A percentile compares a stretch with the other conserved stretches of the same genome.
These are phyloP conservation scores for Prietella phreatophila DNA, from an alignment of 2,113 vertebrate species.

Conservation along the genomic window DNA sequence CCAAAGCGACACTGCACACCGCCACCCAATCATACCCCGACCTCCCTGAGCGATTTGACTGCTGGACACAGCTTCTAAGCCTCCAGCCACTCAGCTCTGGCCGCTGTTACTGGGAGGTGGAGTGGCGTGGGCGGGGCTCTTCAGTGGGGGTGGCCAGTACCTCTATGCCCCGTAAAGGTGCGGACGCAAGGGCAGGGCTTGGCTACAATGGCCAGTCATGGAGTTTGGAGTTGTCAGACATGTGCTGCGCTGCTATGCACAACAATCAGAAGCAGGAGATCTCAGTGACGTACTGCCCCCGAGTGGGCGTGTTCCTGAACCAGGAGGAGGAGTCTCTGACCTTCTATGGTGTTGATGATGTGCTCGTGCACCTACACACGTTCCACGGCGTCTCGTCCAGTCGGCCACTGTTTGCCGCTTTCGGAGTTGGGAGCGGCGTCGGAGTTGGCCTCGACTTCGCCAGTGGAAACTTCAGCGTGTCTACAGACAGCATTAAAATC, in stretches of 20 bases:
- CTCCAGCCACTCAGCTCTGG: conserved; percentile 66
- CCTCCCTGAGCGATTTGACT: conserved; percentile 67
- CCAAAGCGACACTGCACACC: conserved; percentile 67
- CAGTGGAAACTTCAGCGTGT: conserved; percentile 68
- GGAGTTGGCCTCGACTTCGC: conserved; percentile 75
- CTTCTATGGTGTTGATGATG: conserved; percentile 75
- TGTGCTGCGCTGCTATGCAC: conserved; percentile 79
- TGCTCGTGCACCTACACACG: conserved; percentile 71
- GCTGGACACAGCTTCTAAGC: conserved; percentile 77
- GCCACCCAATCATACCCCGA: conserved; percentile 53
- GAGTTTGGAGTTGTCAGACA: conserved; percentile 79
- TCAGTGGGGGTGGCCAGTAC: conserved; percentile 74
- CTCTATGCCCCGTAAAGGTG: conserved; percentile 70
- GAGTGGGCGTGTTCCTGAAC: conserved; percentile 76
- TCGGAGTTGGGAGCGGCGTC: conserved; percentile 72
- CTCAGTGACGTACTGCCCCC: conserved; percentile 69
- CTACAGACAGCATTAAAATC: conserved; percentile 73
- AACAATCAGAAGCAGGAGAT: conserved; percentile 76
- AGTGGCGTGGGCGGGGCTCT: conserved; percentile 73
- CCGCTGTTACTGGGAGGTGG: conserved; percentile 78
- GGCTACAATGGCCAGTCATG: conserved; percentile 80
- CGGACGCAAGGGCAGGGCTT: conserved; percentile 74
- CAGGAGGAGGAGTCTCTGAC: conserved; percentile 62
- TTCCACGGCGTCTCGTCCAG: conserved; percentile 71
- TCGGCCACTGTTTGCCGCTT: conserved; percentile 67